phyloP scores from a whole-genome alignment of 2,888 invertebrate genomes.

The Drosophila sordidula region DNA sequence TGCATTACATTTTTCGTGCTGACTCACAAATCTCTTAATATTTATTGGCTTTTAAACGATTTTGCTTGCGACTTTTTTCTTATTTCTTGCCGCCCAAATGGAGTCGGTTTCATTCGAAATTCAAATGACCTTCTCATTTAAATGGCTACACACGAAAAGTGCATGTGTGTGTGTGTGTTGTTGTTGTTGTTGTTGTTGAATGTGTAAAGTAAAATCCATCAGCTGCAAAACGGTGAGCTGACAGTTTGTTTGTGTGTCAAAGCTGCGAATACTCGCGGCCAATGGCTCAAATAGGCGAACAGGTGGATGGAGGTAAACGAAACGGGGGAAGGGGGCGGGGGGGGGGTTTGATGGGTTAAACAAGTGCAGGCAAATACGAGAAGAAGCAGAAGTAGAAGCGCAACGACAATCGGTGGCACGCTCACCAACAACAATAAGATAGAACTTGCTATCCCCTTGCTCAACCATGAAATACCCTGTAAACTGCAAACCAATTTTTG shows the following conservation, averaged over 20 bases:
- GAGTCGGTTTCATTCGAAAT: neutral
- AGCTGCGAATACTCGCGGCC: slow-evolving; percentile 32
- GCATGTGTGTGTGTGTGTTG: slow-evolving; percentile 1
- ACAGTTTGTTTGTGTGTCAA: slow-evolving; percentile 75
- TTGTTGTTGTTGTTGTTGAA: neutral
- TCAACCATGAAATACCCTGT: slow-evolving; percentile 22
- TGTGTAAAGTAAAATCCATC: slow-evolving; percentile 72
- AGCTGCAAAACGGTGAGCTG: slow-evolving; percentile 64
- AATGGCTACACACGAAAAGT: slow-evolving; percentile 35
- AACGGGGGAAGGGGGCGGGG: neutral
- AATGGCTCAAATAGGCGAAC: slow-evolving; percentile 7
- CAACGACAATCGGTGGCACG: slow-evolving; percentile 33
- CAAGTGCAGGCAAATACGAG: slow-evolving; percentile 42
- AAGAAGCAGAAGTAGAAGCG: slow-evolving; percentile 6
- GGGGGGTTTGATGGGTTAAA: slow-evolving; percentile 20
- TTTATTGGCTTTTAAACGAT: neutral
- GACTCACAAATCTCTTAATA: neutral
- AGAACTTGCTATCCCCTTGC: neutral
- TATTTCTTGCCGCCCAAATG: neutral
- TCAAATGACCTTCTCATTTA: slow-evolving; percentile 54
- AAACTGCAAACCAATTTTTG: neutral
- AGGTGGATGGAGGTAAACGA: neutral
- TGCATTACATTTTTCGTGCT: neutral
- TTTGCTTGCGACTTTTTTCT: neutral
- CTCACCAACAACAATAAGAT: slow-evolving; percentile 4